Conservation (phyloP, 2,888 invertebrate species). For the Tortricodes alternella region DNA sequence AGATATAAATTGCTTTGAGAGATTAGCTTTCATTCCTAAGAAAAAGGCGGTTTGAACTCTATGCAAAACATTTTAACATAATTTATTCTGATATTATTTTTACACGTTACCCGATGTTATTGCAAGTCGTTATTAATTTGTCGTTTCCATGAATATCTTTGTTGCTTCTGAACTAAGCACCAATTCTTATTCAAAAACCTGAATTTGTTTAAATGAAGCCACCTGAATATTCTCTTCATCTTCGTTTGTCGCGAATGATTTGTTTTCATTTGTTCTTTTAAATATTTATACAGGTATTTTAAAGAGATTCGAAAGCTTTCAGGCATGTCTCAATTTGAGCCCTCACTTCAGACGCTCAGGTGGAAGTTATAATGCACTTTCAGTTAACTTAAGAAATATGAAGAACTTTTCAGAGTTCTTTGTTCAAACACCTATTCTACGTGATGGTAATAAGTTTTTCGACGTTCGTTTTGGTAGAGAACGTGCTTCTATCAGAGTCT, state of each 20-base stretch:
- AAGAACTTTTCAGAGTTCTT: conserved; percentile 39
- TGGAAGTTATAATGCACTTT: conserved; percentile 66
- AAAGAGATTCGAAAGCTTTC: conserved; percentile 53
- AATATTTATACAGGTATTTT: conserved; percentile 40
- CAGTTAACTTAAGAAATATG: conserved; percentile 45
- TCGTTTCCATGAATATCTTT: no score
- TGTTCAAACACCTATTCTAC: conserved; percentile 31
- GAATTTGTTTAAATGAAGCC: not conserved
- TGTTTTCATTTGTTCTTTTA: conserved; percentile 14
- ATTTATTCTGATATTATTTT: no score
- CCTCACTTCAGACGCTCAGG: conserved; percentile 43
- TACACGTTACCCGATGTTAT: no score
- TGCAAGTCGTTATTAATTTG: no score
- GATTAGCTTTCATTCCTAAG: no score
- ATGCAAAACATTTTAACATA: no score
- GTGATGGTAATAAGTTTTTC: conserved; percentile 31
- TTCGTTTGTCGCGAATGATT: not conserved
- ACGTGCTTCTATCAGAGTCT: conserved; percentile 7
- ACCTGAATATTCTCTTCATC: not conserved
- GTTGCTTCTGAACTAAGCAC: not conserved
- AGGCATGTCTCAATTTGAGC: conserved; percentile 47
- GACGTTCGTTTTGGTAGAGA: conserved; percentile 11
- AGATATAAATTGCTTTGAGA: no score
- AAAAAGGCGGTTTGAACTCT: no score
- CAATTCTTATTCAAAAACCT: not conserved